A percentile compares a stretch with the other conserved stretches of the same genome.
phyloP scores from a whole-genome alignment of 2,113 vertebrate genomes.

The Notechis scutatus region DNA sequence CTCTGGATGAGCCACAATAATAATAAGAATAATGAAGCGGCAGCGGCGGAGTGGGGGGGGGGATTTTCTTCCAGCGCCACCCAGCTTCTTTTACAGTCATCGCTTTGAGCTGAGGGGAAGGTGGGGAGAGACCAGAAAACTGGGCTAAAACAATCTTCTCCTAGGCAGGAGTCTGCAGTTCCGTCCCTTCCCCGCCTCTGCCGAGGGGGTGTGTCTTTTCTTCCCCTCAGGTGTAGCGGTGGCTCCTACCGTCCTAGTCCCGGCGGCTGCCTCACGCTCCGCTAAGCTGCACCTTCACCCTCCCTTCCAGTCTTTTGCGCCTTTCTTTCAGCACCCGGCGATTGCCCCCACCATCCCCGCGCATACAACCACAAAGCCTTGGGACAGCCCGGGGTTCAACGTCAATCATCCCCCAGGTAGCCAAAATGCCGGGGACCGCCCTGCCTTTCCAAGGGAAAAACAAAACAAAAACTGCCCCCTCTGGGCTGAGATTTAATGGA shows the following conservation, averaged over 20 bases:
- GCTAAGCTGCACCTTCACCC: neutral
- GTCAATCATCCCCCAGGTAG: neutral
- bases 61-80: neutral
- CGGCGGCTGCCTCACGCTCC: neutral
- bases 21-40: neutral
- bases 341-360: neutral
- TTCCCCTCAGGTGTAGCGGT: constrained; percentile 2
- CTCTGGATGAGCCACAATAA: neutral
- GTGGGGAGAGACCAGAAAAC: neutral
- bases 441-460: neutral
- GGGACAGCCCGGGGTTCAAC: neutral
- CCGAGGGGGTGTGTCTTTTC: constrained; percentile 19
- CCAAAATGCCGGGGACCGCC: neutral
- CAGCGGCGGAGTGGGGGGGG: neutral
- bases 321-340: neutral
- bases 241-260: neutral
- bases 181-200: neutral
- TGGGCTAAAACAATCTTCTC: neutral
- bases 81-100: neutral
- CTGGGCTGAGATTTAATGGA: neutral
- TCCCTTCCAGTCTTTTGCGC: neutral
- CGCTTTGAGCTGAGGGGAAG: neutral
- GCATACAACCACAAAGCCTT: neutral
- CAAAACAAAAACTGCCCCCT: neutral
- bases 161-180: neutral